phyloP scores from a whole-genome alignment of 2,113 vertebrate species.

The Halichoerus grypus region DNA sequence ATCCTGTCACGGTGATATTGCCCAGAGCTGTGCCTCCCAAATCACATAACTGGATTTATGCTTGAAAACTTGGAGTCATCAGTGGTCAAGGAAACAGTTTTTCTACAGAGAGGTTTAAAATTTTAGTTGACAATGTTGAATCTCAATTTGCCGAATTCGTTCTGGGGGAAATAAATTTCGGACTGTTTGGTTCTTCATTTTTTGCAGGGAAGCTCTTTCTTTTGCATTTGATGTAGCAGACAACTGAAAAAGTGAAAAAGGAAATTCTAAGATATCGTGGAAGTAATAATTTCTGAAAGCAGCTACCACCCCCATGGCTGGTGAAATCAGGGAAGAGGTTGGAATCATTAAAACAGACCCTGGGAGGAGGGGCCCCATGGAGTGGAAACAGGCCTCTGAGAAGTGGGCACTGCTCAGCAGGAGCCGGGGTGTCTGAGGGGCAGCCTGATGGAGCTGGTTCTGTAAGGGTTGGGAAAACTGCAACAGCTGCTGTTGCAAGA shows the following conservation, averaged over 20 bases:
- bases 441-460: background rate
- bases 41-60: slow-evolving; percentile 63
- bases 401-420: background rate
- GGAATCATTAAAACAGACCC: background rate
- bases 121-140: slow-evolving; percentile 38
- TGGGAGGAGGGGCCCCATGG: background rate
- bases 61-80: slow-evolving; percentile 33
- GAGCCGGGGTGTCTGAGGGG: background rate
- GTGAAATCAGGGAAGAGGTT: background rate
- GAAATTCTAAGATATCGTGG: background rate
- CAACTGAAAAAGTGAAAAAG: background rate
- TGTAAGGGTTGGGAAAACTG: background rate
- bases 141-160: slow-evolving; percentile 49
- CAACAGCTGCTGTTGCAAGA: background rate
- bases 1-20: background rate
- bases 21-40: slow-evolving; percentile 47
- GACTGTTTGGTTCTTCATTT: background rate
- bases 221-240: background rate
- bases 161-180: slow-evolving; percentile 8
- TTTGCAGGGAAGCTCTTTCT: background rate
- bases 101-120: slow-evolving; percentile 30
- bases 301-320: background rate
- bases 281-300: slow-evolving; percentile 4
- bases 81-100: slow-evolving; percentile 2
- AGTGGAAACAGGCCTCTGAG: background rate